Percentiles rank a stretch among this genome's conserved stretches.
Evolutionary conservation across 2,113 vertebrate species (phyloP).

Genomic region (Lipotes vexillifer): DNA sequence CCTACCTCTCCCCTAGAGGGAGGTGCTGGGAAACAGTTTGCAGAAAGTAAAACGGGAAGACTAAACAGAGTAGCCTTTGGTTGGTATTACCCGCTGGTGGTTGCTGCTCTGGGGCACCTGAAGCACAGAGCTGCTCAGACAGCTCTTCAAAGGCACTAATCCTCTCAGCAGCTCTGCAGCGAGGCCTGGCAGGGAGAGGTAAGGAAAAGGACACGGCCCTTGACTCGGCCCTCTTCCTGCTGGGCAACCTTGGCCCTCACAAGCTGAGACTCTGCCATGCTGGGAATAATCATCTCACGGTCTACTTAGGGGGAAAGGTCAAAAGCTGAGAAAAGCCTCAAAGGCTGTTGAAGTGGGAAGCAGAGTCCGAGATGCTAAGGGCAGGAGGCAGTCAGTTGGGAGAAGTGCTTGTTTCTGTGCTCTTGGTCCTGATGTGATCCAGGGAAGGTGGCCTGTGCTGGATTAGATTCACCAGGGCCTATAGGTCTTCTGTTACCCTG

Average conservation of each 20-base stretch:
- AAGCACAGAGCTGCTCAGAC: slow-evolving; percentile 1
- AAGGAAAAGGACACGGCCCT: slow-evolving; percentile 6
- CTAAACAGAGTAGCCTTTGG: not conserved
- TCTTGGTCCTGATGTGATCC: not conserved
- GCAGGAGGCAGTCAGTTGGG: not conserved
- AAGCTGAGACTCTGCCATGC: not conserved
- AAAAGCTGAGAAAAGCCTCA: not conserved
- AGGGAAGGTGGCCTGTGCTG: not conserved
- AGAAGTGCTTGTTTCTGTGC: not conserved
- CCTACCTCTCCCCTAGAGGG: not conserved
- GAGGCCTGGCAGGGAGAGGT: not conserved
- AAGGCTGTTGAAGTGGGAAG: not conserved
- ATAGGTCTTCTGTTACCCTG: slow-evolving; percentile 30
- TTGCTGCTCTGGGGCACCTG: slow-evolving; percentile 17
- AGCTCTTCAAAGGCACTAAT: slow-evolving; percentile 53
- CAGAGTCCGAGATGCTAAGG: not conserved
- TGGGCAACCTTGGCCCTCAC: slow-evolving; percentile 1
- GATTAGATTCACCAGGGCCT: slow-evolving; percentile 26
- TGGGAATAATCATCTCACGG: not conserved
- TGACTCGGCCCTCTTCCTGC: not conserved
- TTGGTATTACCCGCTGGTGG: not conserved
- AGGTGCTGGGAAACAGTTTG: not conserved
- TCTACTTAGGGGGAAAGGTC: not conserved
- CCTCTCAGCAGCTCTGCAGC: slow-evolving; percentile 45
- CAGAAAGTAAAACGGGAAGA: not conserved